Conservation (phyloP, 2,888 invertebrate genomes). For the Agrotis clavis region DNA sequence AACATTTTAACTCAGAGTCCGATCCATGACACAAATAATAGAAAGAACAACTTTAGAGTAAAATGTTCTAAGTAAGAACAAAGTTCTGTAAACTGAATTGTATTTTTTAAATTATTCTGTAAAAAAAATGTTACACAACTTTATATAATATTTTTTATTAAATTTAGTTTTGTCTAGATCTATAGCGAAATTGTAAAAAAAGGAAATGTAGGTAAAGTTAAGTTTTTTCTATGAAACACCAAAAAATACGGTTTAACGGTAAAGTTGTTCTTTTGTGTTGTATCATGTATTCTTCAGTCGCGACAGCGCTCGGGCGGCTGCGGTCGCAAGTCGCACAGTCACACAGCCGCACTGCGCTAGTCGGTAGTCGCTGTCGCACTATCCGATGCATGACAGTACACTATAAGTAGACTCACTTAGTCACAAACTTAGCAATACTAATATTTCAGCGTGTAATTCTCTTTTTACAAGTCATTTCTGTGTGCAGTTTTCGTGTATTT, state of each 20-base stretch:
- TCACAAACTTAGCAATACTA: background rate
- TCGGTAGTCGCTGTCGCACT: conserved; percentile 56
- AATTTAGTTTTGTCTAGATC: conserved; percentile 48
- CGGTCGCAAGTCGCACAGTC: conserved; percentile 32
- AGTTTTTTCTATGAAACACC: conserved; percentile 61
- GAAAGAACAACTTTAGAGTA: conserved; percentile 70
- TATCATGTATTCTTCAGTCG: conserved; percentile 73
- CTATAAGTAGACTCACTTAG: conserved; percentile 41
- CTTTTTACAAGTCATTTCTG: background rate
- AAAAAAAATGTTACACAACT: conserved; percentile 23
- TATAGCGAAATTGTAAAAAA: conserved; percentile 38
- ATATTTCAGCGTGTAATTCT: conserved; percentile 51
- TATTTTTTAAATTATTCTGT: conserved; percentile 41
- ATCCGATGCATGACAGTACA: conserved; percentile 37
- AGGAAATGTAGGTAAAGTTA: conserved; percentile 50
- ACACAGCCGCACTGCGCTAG: conserved; percentile 71
- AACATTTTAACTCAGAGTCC: conserved; percentile 17
- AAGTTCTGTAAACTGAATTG: conserved; percentile 50
- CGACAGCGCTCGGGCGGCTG: conserved; percentile 78
- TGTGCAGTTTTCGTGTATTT: too few relatives aligned
- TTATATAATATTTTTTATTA: conserved; percentile 39
- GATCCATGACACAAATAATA: conserved; percentile 62
- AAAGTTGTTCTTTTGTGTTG: conserved; percentile 77
- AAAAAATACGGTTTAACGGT: conserved; percentile 40
- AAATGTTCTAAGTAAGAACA: conserved; percentile 41